phyloP scores from a whole-genome alignment of 1,140 invertebrate genomes.

The Leguminivora glycinivorella region DNA sequence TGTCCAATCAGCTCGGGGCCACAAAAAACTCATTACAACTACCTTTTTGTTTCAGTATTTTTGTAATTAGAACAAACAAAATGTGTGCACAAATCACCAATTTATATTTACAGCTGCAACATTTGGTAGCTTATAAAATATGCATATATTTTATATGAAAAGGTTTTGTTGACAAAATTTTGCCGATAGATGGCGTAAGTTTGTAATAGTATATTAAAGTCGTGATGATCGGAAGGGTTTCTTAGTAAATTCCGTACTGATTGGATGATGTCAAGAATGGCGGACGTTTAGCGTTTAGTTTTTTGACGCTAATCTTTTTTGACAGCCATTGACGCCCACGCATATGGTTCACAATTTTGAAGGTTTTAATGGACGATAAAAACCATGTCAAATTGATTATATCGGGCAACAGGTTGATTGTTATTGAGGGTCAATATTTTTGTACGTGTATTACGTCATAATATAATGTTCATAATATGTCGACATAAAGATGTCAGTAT shows the following conservation, averaged over 20 bases:
- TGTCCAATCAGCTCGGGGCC: constrained; percentile 21
- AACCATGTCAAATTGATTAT: constrained; percentile 15
- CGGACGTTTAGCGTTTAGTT: constrained; percentile 22
- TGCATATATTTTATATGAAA: neutral
- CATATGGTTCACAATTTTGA: constrained; percentile 10
- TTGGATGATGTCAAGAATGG: constrained; percentile 25
- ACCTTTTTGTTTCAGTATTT: constrained; percentile 18
- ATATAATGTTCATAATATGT: too few species aligned
- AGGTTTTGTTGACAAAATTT: neutral
- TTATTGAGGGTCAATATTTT: neutral
- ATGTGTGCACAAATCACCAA: neutral
- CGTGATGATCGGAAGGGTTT: constrained; percentile 24
- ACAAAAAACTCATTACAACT: constrained; percentile 23
- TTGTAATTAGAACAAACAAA: constrained; percentile 28
- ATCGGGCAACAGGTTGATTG: neutral
- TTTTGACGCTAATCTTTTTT: constrained; percentile 19
- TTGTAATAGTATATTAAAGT: neutral
- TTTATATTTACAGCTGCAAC: neutral
- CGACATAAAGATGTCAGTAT: too few species aligned
- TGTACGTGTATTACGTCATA: neutral
- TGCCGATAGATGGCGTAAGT: neutral
- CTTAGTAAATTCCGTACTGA: constrained; percentile 9
- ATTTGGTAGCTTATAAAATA: neutral
- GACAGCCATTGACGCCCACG: constrained; percentile 11
- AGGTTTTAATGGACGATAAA: constrained; percentile 11